Conservation (phyloP, 2,797 vertebrate genomes). For the Gallinago nigripennis region DNA sequence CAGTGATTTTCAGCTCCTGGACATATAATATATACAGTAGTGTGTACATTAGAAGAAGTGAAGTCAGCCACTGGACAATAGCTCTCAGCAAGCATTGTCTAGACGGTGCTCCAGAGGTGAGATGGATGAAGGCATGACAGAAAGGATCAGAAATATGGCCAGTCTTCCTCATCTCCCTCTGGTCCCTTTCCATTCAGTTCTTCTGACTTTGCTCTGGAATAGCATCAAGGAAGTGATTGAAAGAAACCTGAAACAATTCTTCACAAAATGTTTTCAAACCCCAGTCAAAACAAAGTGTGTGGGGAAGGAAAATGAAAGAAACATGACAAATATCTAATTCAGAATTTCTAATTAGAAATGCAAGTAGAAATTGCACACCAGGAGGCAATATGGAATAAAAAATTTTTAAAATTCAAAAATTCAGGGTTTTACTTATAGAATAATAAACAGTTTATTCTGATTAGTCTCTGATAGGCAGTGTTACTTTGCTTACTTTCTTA, state of each 20-base stretch:
- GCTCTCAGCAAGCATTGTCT: not conserved
- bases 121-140: not conserved
- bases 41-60: not conserved
- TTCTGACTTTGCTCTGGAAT: not conserved
- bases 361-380: not conserved
- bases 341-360: not conserved
- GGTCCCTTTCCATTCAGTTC: not conserved
- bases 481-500: not conserved
- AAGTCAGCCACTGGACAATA: not conserved
- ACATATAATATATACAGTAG: not conserved
- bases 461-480: not conserved
- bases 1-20: not conserved
- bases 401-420: not conserved
- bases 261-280: not conserved
- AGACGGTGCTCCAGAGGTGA: not conserved
- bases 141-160: not conserved
- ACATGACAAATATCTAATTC: not conserved
- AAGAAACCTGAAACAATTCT: not conserved
- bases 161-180: not conserved
- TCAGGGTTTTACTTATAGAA: not conserved
- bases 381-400: not conserved
- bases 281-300: not conserved
- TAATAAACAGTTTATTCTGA: not conserved
- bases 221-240: not conserved
- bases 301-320: not conserved